These are phyloP conservation scores for Vanacampus margaritifer DNA, from an alignment of 2,113 vertebrate species.

Conservation along the genomic window DNA sequence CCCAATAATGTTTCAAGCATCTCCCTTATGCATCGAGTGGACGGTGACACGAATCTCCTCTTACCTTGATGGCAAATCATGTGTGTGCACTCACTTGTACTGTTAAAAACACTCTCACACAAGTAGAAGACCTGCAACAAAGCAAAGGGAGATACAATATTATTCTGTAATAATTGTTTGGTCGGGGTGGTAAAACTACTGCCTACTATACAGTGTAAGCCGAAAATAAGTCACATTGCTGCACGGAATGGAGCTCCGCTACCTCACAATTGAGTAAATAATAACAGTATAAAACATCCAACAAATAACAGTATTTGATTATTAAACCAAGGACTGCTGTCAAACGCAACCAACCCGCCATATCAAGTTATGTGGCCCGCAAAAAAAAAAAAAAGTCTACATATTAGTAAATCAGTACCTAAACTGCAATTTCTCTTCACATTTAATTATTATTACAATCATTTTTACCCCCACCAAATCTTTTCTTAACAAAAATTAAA, in stretches of 20 bases:
- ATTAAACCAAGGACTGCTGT: too few relatives aligned
- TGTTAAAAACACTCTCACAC: constrained; percentile 19
- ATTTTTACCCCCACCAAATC: too few relatives aligned
- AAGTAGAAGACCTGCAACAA: neutral
- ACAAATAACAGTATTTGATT: neutral
- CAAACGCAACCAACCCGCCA: too few relatives aligned
- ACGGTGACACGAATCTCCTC: constrained; percentile 35
- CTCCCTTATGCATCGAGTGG: constrained; percentile 11
- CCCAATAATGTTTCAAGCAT: constrained; percentile 2
- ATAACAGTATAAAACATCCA: neutral
- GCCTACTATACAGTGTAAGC: neutral
- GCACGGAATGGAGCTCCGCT: neutral
- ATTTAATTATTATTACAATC: too few relatives aligned
- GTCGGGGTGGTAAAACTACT: neutral
- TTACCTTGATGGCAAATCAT: constrained; percentile 23
- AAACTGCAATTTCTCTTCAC: too few relatives aligned
- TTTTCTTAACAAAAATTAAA: too few relatives aligned
- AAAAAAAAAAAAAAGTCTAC: too few relatives aligned
- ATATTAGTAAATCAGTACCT: too few relatives aligned
- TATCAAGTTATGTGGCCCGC: too few relatives aligned
- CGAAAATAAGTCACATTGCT: neutral
- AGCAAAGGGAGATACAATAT: too few relatives aligned
- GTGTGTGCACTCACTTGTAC: neutral
- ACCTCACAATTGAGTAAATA: neutral
- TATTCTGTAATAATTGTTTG: neutral